Percentiles rank a stretch among this genome's conserved stretches.
phyloP scores from a whole-genome alignment of 2,797 vertebrate genomes.

The Champsocephalus esox region DNA sequence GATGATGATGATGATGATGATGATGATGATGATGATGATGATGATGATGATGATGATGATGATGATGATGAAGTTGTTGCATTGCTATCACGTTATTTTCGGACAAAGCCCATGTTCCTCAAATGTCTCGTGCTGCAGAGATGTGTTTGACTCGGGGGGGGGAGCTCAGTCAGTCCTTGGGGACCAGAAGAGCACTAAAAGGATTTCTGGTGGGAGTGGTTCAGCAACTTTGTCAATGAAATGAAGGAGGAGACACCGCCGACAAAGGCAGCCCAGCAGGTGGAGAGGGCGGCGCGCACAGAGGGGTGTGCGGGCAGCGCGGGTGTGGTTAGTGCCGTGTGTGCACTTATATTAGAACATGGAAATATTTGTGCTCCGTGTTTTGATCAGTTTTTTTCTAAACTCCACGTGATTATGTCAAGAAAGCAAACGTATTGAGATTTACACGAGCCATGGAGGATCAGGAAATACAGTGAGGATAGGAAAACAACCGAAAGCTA shows the following conservation, averaged over 20 bases:
- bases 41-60: no score
- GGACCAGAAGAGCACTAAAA: constrained; percentile 86
- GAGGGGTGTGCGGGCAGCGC: constrained; percentile 28
- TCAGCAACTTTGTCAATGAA: constrained; percentile 92
- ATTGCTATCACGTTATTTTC: not conserved
- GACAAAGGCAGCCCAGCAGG: constrained; percentile 94
- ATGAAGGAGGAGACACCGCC: constrained; percentile 79
- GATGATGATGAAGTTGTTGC: not conserved
- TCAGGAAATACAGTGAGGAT: not conserved
- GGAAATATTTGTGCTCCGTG: not conserved
- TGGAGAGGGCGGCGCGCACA: constrained; percentile 87
- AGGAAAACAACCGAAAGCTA: not conserved
- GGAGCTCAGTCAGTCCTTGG: constrained; percentile 64
- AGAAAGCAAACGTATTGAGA: not conserved
- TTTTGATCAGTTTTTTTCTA: not conserved
- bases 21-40: no score
- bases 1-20: no score
- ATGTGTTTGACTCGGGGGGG: not conserved
- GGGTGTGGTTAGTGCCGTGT: not conserved
- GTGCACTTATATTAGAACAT: constrained; percentile 4
- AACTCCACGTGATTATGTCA: not conserved
- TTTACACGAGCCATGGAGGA: not conserved
- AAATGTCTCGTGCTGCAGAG: not conserved
- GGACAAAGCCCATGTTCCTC: not conserved
- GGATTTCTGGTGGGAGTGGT: constrained; percentile 29